Evolutionary conservation across 2,888 invertebrate species (phyloP).

Genomic region (Troglohyphantes excavatus): DNA sequence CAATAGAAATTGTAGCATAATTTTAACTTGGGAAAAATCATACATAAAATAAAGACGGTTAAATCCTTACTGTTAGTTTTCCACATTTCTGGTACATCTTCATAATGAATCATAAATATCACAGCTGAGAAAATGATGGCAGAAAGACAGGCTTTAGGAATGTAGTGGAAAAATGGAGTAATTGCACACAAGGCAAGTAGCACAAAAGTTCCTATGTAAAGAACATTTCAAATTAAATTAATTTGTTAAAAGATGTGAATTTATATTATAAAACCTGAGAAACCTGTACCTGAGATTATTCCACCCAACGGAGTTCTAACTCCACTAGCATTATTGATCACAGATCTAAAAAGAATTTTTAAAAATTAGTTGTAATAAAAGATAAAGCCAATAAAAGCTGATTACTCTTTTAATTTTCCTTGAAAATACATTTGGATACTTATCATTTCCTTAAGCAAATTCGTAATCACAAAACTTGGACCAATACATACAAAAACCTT

Average conservation of each 20-base stretch:
- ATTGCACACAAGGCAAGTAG: slow-evolving; percentile 91
- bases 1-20: too few relatives aligned
- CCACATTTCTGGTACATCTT: slow-evolving; percentile 94
- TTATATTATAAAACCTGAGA: not conserved
- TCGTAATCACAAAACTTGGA: too few relatives aligned
- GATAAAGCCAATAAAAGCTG: too few relatives aligned
- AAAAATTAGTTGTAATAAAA: not conserved
- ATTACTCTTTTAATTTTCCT: too few relatives aligned
- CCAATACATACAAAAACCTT: too few relatives aligned
- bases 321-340: slow-evolving; percentile 94
- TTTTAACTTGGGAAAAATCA: too few relatives aligned
- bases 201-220: slow-evolving; percentile 87
- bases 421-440: too few relatives aligned
- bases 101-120: slow-evolving; percentile 94
- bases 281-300: slow-evolving; percentile 86
- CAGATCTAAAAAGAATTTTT: slow-evolving; percentile 84
- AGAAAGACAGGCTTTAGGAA: slow-evolving; percentile 91
- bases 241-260: not conserved
- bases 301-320: slow-evolving; percentile 93
- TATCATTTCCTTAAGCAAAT: too few relatives aligned
- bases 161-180: slow-evolving; percentile 94
- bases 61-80: slow-evolving; percentile 90
- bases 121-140: slow-evolving; percentile 96
- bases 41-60: slow-evolving; percentile 71
- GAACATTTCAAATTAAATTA: not conserved